Conservation (phyloP, 2,113 vertebrate species). For the Ophthalmolycus amberensis region DNA sequence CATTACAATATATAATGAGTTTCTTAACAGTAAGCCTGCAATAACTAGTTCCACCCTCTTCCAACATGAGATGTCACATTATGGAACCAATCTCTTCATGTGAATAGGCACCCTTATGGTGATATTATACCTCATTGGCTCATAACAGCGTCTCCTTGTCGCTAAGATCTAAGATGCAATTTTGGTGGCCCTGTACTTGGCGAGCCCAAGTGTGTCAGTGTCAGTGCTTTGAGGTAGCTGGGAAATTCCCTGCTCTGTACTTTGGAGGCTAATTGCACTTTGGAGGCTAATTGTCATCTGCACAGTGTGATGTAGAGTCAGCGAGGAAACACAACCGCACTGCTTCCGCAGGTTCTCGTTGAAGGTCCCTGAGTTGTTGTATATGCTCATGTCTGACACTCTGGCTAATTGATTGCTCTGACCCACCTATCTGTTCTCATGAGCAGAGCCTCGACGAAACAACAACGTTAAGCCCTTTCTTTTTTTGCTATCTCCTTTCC, state of each 20-base stretch:
- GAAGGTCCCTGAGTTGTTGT: slow-evolving; percentile 25
- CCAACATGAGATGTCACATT: not conserved
- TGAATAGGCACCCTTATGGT: not conserved
- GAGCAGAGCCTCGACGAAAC: not conserved
- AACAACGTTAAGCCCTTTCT: slow-evolving; percentile 1
- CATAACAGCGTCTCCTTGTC: slow-evolving; percentile 50
- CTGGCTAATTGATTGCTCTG: not conserved
- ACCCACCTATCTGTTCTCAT: slow-evolving; percentile 22
- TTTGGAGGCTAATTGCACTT: slow-evolving; percentile 49
- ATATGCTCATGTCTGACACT: slow-evolving; percentile 29
- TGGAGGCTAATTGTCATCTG: slow-evolving; percentile 42
- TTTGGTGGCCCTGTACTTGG: slow-evolving; percentile 39
- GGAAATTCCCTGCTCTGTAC: slow-evolving; percentile 41
- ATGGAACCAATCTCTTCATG: slow-evolving; percentile 6
- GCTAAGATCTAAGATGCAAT: slow-evolving; percentile 46
- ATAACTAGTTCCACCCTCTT: not conserved
- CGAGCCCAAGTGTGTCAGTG: slow-evolving; percentile 18
- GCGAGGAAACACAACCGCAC: slow-evolving; percentile 32
- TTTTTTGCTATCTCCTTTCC: slow-evolving; percentile 19
- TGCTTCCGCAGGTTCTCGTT: slow-evolving; percentile 12
- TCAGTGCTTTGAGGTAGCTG: slow-evolving; percentile 50
- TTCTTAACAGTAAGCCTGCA: not conserved
- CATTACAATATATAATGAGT: not conserved
- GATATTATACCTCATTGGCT: slow-evolving; percentile 12
- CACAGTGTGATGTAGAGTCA: slow-evolving; percentile 37